Conservation (phyloP, 1,140 invertebrate species). For the Colletes gigas region DNA sequence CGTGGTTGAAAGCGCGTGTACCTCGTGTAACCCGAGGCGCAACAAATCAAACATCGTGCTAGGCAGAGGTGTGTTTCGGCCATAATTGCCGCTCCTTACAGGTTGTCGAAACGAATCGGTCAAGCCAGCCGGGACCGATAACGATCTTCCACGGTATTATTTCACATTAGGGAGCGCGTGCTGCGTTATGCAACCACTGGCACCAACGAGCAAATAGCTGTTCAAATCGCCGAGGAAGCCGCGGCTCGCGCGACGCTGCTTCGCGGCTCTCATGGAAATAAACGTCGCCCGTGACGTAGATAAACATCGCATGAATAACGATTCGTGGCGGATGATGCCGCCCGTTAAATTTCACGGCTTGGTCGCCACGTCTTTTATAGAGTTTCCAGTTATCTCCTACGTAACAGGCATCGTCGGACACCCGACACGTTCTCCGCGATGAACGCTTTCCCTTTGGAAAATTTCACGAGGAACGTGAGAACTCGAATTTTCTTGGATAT, state of each 20-base stretch:
- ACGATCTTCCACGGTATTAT: constrained; percentile 42
- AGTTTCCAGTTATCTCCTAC: constrained; percentile 6
- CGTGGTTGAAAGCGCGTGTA: neutral
- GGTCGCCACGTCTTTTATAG: constrained; percentile 26
- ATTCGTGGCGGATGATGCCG: constrained; percentile 26
- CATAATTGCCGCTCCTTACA: constrained; percentile 26
- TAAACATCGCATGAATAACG: constrained; percentile 57
- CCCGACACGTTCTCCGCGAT: neutral
- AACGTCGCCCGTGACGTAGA: constrained; percentile 53
- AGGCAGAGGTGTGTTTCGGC: neutral
- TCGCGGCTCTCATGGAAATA: constrained; percentile 50
- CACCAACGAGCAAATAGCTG: neutral
- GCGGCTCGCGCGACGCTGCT: constrained; percentile 17
- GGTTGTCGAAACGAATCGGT: constrained; percentile 30
- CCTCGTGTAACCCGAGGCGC: constrained; percentile 33
- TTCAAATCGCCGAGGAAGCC: constrained; percentile 38
- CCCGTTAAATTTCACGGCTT: constrained; percentile 47
- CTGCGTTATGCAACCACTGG: constrained; percentile 30
- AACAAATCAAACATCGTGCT: constrained; percentile 10
- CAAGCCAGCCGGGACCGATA: constrained; percentile 15
- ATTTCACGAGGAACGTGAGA: neutral
- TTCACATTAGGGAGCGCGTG: neutral
- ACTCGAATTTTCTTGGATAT: neutral
- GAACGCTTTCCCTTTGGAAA: neutral
- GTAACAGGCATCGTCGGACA: neutral